Percentiles rank a stretch among this genome's conserved stretches.
Conservation (phyloP, 2,888 invertebrate species). For the Aleiodes leptofemur region DNA sequence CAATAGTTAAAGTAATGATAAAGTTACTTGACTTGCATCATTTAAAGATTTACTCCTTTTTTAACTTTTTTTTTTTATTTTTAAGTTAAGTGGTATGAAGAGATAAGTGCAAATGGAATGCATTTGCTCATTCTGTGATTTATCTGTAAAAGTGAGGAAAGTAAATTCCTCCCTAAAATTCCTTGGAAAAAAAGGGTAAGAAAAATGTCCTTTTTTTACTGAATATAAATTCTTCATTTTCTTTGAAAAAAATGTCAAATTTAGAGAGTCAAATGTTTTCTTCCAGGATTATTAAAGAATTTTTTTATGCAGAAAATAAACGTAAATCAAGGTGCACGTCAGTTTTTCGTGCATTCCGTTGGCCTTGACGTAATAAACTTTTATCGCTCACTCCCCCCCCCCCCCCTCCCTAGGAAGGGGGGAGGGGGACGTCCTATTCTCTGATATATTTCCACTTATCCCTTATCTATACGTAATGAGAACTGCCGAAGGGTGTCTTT, state of each 20-base stretch:
- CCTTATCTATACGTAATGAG: constrained; percentile 17
- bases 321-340: no score
- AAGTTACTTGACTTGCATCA: not conserved
- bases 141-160: not conserved
- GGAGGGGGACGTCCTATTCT: not conserved
- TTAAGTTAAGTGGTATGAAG: constrained; percentile 11
- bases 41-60: not conserved
- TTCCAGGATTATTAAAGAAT: no score
- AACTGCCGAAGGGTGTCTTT: constrained; percentile 26
- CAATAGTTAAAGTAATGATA: constrained; percentile 9
- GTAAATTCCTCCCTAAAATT: not conserved
- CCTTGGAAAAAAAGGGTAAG: no score
- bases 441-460: constrained; percentile 20
- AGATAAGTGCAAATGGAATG: constrained; percentile 15
- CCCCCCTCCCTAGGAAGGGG: no score
- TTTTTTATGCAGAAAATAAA: no score
- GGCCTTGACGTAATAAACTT: no score
- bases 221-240: no score
- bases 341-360: no score
- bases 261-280: no score
- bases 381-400: no score
- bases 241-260: no score
- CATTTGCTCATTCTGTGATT: constrained; percentile 10
- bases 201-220: no score
- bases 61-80: not conserved